These are phyloP conservation scores for Tenrec ecaudatus DNA, from an alignment of 2,113 vertebrate species.

Conservation along the genomic window DNA sequence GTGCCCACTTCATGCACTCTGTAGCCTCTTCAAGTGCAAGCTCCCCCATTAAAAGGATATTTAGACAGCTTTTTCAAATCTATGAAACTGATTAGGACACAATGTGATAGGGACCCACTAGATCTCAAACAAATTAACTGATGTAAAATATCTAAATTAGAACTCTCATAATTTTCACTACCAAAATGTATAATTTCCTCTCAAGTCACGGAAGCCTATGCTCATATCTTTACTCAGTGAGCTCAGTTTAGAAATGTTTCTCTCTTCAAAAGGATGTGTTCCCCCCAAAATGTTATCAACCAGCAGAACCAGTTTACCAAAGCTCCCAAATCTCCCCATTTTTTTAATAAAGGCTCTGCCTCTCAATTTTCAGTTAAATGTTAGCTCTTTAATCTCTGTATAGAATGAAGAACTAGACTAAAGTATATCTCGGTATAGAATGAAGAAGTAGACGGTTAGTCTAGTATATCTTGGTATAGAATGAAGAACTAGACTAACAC, in stretches of 20 bases:
- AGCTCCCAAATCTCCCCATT: not conserved
- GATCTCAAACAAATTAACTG: not conserved
- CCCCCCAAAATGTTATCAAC: not conserved
- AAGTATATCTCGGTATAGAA: not conserved
- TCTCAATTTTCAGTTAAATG: not conserved
- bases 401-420: not conserved
- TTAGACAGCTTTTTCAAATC: not conserved
- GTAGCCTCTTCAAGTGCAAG: not conserved
- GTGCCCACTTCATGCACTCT: not conserved
- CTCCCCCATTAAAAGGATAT: not conserved
- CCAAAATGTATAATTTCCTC: not conserved
- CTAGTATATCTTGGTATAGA: not conserved
- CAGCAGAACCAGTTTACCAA: not conserved
- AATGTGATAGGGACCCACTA: not conserved
- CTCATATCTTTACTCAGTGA: not conserved
- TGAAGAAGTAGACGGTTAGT: no score
- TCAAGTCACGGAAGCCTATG: not conserved
- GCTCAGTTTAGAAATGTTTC: not conserved
- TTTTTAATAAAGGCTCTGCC: not conserved
- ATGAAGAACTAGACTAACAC: not conserved
- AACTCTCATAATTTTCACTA: not conserved
- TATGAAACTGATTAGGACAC: not conserved
- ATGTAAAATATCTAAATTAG: not conserved
- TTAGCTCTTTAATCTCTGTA: not conserved
- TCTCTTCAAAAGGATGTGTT: not conserved